Conservation (phyloP, 1,140 invertebrate genomes). For the Cydia amplana region DNA sequence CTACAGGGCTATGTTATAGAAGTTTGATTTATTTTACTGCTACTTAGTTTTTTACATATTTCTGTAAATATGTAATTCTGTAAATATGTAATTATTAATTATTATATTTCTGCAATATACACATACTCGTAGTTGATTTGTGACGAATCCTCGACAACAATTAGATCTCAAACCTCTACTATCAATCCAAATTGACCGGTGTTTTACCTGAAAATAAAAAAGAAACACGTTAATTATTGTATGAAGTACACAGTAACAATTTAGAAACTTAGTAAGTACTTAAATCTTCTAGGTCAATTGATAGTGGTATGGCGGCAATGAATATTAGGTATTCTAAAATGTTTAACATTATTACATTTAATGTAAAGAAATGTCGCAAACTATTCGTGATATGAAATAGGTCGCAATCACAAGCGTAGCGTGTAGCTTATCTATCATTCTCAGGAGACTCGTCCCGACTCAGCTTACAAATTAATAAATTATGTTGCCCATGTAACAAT, state of each 20-base stretch:
- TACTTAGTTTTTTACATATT: neutral
- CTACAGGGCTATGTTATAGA: neutral
- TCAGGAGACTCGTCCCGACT: slow-evolving; percentile 7
- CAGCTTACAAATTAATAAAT: slow-evolving; percentile 19
- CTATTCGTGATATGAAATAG: neutral
- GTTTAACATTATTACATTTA: too few relatives aligned
- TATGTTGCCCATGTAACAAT: slow-evolving; percentile 1
- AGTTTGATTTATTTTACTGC: neutral
- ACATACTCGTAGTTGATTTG: too few relatives aligned
- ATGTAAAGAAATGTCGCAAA: too few relatives aligned
- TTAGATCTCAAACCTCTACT: slow-evolving; percentile 10
- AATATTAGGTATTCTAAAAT: too few relatives aligned
- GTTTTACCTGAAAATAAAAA: slow-evolving; percentile 40
- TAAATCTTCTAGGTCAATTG: too few relatives aligned
- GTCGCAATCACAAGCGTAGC: neutral
- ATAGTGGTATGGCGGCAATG: too few relatives aligned
- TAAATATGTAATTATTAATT: too few relatives aligned
- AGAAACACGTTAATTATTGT: slow-evolving; percentile 12
- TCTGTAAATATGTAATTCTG: neutral
- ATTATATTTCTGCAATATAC: too few relatives aligned
- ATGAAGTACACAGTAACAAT: neutral
- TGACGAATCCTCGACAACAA: neutral
- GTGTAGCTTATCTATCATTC: slow-evolving; percentile 2
- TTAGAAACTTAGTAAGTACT: neutral
- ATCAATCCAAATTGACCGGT: neutral